phyloP scores from a whole-genome alignment of 2,888 invertebrate genomes.

The Phaonia tiefii region DNA sequence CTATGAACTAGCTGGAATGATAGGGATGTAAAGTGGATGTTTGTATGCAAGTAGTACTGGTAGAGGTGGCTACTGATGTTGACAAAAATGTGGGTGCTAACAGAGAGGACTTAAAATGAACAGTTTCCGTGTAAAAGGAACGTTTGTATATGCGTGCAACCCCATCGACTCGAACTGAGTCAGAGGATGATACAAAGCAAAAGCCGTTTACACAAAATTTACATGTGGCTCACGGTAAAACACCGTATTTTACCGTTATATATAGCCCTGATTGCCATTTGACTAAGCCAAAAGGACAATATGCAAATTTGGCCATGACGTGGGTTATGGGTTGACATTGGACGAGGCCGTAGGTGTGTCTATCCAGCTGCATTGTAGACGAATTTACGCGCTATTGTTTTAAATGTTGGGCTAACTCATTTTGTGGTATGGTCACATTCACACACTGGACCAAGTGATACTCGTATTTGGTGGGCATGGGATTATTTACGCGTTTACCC shows the following conservation, averaged over 20 bases:
- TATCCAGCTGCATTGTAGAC: slow-evolving; percentile 5
- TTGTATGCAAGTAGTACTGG: not conserved
- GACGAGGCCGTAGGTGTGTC: not conserved
- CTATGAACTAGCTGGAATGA: not conserved
- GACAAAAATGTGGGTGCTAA: slow-evolving; percentile 61
- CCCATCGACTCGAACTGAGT: no score
- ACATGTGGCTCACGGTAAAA: slow-evolving; percentile 66
- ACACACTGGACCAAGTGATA: not conserved
- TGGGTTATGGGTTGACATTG: not conserved
- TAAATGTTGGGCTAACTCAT: slow-evolving; percentile 34
- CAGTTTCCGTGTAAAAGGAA: no score
- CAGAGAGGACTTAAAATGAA: slow-evolving; percentile 58
- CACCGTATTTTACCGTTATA: slow-evolving; percentile 59
- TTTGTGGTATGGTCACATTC: slow-evolving; percentile 38
- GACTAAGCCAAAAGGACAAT: slow-evolving; percentile 39
- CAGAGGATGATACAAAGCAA: slow-evolving; percentile 41
- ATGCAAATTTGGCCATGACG: slow-evolving; percentile 24
- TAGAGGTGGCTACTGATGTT: not conserved
- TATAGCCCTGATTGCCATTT: slow-evolving; percentile 33
- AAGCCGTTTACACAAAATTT: slow-evolving; percentile 56
- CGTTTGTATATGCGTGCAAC: not conserved
- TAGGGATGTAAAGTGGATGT: not conserved
- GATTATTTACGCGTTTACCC: slow-evolving; percentile 61
- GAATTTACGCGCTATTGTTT: slow-evolving; percentile 59
- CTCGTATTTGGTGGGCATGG: not conserved